Evolutionary conservation across 2,888 invertebrate species (phyloP).

Genomic region (Thera britannica): DNA sequence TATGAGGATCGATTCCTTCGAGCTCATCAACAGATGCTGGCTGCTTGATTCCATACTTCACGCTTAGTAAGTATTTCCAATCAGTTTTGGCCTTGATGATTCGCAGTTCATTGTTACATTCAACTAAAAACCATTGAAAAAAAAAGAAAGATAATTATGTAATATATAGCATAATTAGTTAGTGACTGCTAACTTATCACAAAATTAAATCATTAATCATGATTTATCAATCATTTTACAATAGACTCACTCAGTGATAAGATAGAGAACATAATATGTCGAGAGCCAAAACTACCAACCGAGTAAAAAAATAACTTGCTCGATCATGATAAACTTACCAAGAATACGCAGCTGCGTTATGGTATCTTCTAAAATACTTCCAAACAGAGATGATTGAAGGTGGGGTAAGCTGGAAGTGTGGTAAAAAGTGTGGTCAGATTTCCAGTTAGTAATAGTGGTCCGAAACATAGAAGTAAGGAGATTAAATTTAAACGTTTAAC

Average conservation of each 20-base stretch:
- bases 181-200: no score
- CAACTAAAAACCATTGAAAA: slow-evolving; percentile 45
- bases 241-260: no score
- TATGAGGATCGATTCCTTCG: slow-evolving; percentile 46
- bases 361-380: slow-evolving; percentile 61
- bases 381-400: slow-evolving; percentile 57
- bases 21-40: slow-evolving; percentile 46
- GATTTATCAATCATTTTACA: no score
- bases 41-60: slow-evolving; percentile 54
- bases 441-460: not conserved
- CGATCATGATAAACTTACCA: slow-evolving; percentile 43
- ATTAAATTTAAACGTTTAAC: no score
- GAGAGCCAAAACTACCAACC: no score
- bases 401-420: slow-evolving; percentile 44
- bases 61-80: slow-evolving; percentile 47
- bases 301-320: no score
- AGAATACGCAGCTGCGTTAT: slow-evolving; percentile 59
- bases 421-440: not conserved
- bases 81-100: slow-evolving; percentile 53
- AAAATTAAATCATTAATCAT: no score
- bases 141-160: no score
- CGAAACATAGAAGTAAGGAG: no score
- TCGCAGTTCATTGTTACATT: slow-evolving; percentile 59
- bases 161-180: no score
- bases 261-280: no score